Conservation (phyloP, 2,797 vertebrate species). For the Siniperca obscura region DNA sequence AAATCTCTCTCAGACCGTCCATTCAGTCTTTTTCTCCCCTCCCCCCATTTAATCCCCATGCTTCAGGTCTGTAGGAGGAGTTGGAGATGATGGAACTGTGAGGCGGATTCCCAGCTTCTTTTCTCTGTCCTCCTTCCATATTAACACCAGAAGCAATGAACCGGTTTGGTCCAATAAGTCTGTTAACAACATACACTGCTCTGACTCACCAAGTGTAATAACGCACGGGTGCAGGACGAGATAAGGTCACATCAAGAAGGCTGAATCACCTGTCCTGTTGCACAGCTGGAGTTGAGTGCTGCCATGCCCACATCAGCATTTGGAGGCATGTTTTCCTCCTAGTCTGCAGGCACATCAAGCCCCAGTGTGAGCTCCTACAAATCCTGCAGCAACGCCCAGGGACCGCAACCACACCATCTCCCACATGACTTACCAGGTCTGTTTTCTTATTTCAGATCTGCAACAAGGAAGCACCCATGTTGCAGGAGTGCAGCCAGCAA, state of each 20-base stretch:
- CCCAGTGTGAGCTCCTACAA: slow-evolving; percentile 62
- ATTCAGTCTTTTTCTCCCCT: slow-evolving; percentile 79
- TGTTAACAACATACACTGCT: slow-evolving; percentile 27
- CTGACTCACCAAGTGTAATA: slow-evolving; percentile 33
- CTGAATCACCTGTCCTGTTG: slow-evolving; percentile 64
- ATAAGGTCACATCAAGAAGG: slow-evolving; percentile 58
- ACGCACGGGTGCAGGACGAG: slow-evolving; percentile 36
- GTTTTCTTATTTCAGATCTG: slow-evolving; percentile 65
- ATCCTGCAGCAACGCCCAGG: slow-evolving; percentile 85
- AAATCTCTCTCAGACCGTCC: slow-evolving; percentile 74
- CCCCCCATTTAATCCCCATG: slow-evolving; percentile 80
- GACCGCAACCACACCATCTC: slow-evolving; percentile 75
- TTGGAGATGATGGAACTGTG: slow-evolving; percentile 66
- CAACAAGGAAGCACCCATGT: slow-evolving; percentile 57
- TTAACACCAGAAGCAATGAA: slow-evolving; percentile 16
- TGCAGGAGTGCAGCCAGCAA: slow-evolving; percentile 38
- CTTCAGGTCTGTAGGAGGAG: slow-evolving; percentile 76
- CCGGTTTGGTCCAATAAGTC: slow-evolving; percentile 17
- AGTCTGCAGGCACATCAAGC: slow-evolving; percentile 66
- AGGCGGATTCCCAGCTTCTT: slow-evolving; percentile 45
- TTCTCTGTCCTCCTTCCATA: slow-evolving; percentile 44
- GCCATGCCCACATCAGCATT: slow-evolving; percentile 60
- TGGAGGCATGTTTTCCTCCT: slow-evolving; percentile 47
- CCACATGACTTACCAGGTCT: slow-evolving; percentile 72
- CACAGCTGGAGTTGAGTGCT: slow-evolving; percentile 66